Percentiles rank a stretch among this genome's conserved stretches.
These are phyloP conservation scores for Ctenoplectra terminalis DNA, from an alignment of 1,140 invertebrate genomes.

Conservation along the genomic window DNA sequence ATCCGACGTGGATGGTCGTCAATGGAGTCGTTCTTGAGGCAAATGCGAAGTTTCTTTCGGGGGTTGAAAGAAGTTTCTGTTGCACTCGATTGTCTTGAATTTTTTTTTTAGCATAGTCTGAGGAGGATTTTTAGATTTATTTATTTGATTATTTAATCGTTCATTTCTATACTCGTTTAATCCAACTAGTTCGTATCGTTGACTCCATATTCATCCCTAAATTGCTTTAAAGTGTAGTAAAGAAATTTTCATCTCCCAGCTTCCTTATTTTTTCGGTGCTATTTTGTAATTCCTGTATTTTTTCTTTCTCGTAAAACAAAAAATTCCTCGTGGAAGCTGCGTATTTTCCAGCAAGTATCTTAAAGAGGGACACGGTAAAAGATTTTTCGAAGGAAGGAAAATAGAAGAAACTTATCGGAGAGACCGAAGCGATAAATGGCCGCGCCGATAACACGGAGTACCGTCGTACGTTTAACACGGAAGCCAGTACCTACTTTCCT, in stretches of 20 bases:
- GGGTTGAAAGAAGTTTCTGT: background rate
- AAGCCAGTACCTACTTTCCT: slow-evolving; percentile 6
- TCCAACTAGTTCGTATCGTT: no score
- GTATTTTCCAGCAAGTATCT: background rate
- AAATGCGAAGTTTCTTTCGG: no score
- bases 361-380: slow-evolving; percentile 10
- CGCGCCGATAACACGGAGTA: slow-evolving; percentile 13
- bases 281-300: no score
- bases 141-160: no score
- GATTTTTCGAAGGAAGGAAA: background rate
- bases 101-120: no score
- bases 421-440: slow-evolving; percentile 4
- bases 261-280: no score
- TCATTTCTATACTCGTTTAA: no score
- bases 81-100: background rate
- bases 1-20: background rate
- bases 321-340: no score
- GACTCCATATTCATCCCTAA: no score
- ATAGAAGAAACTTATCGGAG: slow-evolving; percentile 1
- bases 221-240: no score
- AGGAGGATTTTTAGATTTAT: background rate
- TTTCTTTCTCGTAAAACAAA: no score
- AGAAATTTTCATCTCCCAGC: no score
- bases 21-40: background rate
- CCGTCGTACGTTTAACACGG: slow-evolving; percentile 15